Conservation (phyloP, 2,797 vertebrate genomes). For the Lithobates pipiens region DNA sequence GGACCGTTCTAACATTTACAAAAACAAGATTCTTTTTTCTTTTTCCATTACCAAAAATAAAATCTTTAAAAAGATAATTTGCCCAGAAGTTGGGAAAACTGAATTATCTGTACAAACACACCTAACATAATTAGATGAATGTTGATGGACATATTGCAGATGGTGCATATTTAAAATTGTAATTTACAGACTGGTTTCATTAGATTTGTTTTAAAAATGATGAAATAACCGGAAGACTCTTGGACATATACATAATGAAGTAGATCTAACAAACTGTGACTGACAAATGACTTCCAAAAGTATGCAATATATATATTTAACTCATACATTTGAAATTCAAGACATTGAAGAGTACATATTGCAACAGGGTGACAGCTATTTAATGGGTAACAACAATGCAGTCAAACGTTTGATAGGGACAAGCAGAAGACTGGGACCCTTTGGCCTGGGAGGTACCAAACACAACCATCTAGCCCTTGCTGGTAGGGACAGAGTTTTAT, state of each 20-base stretch:
- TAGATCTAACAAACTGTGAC: not conserved
- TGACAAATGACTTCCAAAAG: not conserved
- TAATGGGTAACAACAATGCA: not conserved
- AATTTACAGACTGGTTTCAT: not conserved
- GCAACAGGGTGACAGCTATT: not conserved
- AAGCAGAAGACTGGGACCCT: no score
- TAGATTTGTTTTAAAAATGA: not conserved
- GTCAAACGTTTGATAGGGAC: no score
- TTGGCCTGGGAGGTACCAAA: no score
- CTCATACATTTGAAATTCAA: not conserved
- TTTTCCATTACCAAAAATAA: not conserved
- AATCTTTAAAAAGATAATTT: conserved; percentile 37
- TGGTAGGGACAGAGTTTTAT: no score
- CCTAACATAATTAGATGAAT: conserved; percentile 46
- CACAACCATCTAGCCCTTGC: no score
- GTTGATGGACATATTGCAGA: not conserved
- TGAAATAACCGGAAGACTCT: not conserved
- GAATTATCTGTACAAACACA: conserved; percentile 49
- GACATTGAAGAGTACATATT: not conserved
- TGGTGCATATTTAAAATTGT: not conserved
- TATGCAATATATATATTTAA: not conserved
- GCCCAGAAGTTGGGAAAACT: conserved; percentile 29
- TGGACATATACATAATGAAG: not conserved
- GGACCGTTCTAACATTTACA: not conserved
- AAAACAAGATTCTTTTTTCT: not conserved